Percentiles rank a stretch among this genome's conserved stretches.
phyloP scores from a whole-genome alignment of 37 sponge, comb jelly and placozoan genomes.

The Hormiphora californensis region DNA sequence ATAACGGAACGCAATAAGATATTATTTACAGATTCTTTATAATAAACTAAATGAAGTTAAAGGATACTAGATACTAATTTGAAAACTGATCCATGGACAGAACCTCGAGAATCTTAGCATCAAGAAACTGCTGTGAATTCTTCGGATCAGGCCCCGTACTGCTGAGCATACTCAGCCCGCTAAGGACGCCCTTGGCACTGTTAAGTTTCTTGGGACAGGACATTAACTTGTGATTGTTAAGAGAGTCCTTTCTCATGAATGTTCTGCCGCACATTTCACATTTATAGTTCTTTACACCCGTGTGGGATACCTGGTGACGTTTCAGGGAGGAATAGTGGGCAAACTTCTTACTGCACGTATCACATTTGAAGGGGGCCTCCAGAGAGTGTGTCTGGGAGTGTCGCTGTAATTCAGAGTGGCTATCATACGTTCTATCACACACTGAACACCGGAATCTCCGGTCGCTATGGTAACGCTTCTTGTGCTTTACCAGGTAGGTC shows the following conservation, averaged over 20 bases:
- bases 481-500: slow-evolving; percentile 15
- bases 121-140: too few relatives aligned
- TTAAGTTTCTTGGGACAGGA: not conserved
- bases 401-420: not conserved
- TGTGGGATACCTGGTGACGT: not conserved
- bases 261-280: not conserved
- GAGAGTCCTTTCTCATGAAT: slow-evolving; percentile 2
- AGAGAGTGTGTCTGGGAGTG: not conserved
- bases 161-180: too few relatives aligned
- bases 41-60: too few relatives aligned
- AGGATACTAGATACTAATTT: too few relatives aligned
- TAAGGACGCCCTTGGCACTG: too few relatives aligned
- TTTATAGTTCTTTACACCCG: not conserved
- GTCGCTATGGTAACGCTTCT: slow-evolving; percentile 16
- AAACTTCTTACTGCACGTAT: not conserved
- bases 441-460: not conserved
- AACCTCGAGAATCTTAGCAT: too few relatives aligned
- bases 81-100: too few relatives aligned
- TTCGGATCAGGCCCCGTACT: too few relatives aligned
- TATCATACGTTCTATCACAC: not conserved
- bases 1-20: too few relatives aligned
- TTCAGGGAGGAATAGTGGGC: slow-evolving; percentile 13
- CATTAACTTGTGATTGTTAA: not conserved
- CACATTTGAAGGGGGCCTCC: not conserved
- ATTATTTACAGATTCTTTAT: too few relatives aligned